Conservation (phyloP, 1,140 invertebrate genomes). For the Aphelinus certus region DNA sequence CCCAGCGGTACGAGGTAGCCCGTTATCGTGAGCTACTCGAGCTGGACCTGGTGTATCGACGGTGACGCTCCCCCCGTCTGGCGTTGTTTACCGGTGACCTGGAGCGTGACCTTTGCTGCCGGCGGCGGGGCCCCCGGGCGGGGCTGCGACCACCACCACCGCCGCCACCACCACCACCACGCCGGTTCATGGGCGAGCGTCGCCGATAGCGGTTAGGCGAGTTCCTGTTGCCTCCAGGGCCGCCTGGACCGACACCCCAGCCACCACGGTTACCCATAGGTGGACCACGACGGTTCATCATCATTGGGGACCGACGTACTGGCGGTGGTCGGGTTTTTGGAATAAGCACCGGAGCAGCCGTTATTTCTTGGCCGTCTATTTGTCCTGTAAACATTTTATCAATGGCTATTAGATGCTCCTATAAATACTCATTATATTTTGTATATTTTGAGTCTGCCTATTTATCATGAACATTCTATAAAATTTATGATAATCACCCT, state of each 20-base stretch:
- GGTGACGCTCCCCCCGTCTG: conserved; percentile 67
- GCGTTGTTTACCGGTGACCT: conserved; percentile 69
- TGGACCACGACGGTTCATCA: conserved; percentile 69
- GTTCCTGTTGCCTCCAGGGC: conserved; percentile 53
- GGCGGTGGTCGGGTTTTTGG: conserved; percentile 76
- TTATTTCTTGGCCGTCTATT: conserved; percentile 93
- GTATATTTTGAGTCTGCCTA: background rate
- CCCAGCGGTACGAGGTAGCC: no score
- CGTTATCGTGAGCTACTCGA: conserved; percentile 80
- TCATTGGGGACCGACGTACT: conserved; percentile 72
- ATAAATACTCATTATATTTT: background rate
- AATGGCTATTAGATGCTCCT: no score
- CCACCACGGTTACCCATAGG: conserved; percentile 66
- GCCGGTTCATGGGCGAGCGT: conserved; percentile 72
- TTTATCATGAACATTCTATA: no score
- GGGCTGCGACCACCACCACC: conserved; percentile 66
- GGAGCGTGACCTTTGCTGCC: conserved; percentile 70
- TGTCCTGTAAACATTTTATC: conserved; percentile 66
- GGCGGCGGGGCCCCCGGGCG: conserved; percentile 64
- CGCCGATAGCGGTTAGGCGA: conserved; percentile 68
- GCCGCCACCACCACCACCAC: conserved; percentile 42
- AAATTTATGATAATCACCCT: no score
- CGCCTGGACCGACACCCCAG: conserved; percentile 43
- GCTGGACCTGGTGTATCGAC: conserved; percentile 82
- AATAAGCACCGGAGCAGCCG: conserved; percentile 87